Conservation (phyloP, 2,113 vertebrate species). For the Petromus typicus region DNA sequence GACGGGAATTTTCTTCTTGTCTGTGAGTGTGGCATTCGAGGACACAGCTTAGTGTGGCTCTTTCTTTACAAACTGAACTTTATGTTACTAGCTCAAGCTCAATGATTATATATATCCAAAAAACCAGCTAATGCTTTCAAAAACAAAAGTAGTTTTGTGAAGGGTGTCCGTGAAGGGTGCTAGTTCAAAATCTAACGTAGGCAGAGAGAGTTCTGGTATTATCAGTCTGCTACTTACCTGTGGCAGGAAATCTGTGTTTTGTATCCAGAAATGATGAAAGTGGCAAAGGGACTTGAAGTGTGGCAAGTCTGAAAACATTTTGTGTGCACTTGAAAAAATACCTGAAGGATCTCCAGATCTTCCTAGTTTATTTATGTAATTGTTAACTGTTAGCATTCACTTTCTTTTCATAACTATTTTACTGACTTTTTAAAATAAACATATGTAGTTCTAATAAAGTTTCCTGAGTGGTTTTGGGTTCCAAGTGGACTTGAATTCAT, state of each 20-base stretch:
- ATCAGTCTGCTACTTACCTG: slow-evolving; percentile 1
- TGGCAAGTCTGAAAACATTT: slow-evolving; percentile 7
- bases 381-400: slow-evolving; percentile 37
- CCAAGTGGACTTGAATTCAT: slow-evolving; percentile 82
- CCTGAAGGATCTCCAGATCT: neutral
- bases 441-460: slow-evolving; percentile 75
- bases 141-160: neutral
- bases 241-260: slow-evolving; percentile 1
- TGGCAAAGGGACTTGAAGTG: neutral
- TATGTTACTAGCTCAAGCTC: neutral
- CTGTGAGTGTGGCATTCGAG: neutral
- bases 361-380: slow-evolving; percentile 55
- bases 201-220: neutral
- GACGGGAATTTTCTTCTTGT: neutral
- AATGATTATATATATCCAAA: neutral
- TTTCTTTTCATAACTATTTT: slow-evolving; percentile 73
- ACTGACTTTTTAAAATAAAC: slow-evolving; percentile 61
- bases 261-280: slow-evolving; percentile 23
- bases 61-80: neutral
- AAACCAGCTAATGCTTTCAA: neutral
- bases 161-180: slow-evolving; percentile 9
- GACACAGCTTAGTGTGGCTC: neutral
- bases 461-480: slow-evolving; percentile 78
- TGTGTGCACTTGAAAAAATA: slow-evolving; percentile 59
- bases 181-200: slow-evolving; percentile 11